Evolutionary conservation across 2,797 vertebrate species (phyloP).

Genomic region (Loris lydekkerianus): DNA sequence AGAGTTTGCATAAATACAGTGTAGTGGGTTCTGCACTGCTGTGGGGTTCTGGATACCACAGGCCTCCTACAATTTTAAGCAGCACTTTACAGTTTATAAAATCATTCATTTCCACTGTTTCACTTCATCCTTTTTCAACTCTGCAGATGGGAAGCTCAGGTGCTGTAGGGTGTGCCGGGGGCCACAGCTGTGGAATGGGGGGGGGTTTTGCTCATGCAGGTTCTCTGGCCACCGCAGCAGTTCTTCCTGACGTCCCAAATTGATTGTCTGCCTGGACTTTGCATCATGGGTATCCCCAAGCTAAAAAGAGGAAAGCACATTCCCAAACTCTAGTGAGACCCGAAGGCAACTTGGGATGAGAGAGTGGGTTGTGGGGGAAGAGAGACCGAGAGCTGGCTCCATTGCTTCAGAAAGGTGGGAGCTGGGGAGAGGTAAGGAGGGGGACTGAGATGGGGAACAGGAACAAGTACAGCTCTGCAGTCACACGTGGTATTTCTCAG

Average conservation of each 20-base stretch:
- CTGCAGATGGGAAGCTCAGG: neutral
- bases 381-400: too few relatives aligned
- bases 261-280: neutral
- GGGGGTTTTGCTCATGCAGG: neutral
- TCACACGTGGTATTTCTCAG: neutral
- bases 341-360: accelerated
- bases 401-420: neutral
- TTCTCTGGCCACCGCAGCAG: neutral
- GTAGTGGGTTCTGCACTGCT: neutral
- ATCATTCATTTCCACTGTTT: neutral
- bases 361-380: neutral
- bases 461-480: too few relatives aligned
- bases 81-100: neutral
- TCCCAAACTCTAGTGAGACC: neutral
- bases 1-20: neutral
- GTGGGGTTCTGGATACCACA: neutral
- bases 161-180: neutral
- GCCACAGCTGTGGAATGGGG: neutral
- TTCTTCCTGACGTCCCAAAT: neutral
- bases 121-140: neutral
- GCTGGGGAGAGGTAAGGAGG: neutral
- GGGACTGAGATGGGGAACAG: too few relatives aligned
- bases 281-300: neutral
- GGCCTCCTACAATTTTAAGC: neutral
- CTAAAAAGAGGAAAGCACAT: neutral